Evolutionary conservation across 2,797 vertebrate genomes (phyloP), one percentile per base, ranked within the genome.

Genomic region (Paratrypauchen microcephalus): DNA sequence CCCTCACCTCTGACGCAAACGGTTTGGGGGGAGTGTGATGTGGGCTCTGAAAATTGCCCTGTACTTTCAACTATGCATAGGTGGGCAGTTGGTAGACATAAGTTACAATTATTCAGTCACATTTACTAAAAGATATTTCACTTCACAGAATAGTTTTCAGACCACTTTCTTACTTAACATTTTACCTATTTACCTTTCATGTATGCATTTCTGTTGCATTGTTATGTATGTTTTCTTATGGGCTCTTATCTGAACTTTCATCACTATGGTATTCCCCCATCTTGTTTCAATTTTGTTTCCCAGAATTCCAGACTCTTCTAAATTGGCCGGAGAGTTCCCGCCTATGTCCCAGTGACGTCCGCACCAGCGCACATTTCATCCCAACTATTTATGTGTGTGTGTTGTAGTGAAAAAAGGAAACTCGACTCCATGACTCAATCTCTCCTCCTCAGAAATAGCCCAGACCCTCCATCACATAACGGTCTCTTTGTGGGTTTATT

Each of bases 301-400:
- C 78, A 84, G 79, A 84, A 86, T 86, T 84, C 74, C 79, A 86
- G 74, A 72, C 81, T 52, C 54, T 45, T 47, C 82, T 68, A 73
- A 74, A 75, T 79, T 86, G 86, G 84, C 81, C 75, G 76, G 76
- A 74, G 75, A 80, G 82, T 85, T 90, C 88, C 84, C 78, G 70
- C 72, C 75, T 85, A 75, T 86, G 83, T 85, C 75, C 70, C 78
- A 78, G 69, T 89, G 87, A 91, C 87, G 88, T 90, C 76, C 18
- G 8, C 13, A 77, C 26, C 28, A 8, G 83, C 74, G 78, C 83
- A 80, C 71, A 65, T n/a, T 90, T 86, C 86, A 89, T 83, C 76
- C 66, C 78, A 87, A 92, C 85, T 87, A 80, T 91, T 87, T 88
- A 87, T 89, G 67, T 74, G 75, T 89, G 84, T 87, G 76, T 73